A percentile compares a stretch with the other conserved stretches of the same genome.
phyloP scores from a whole-genome alignment of 1,140 invertebrate genomes.

The Drosophila bipectinata region DNA sequence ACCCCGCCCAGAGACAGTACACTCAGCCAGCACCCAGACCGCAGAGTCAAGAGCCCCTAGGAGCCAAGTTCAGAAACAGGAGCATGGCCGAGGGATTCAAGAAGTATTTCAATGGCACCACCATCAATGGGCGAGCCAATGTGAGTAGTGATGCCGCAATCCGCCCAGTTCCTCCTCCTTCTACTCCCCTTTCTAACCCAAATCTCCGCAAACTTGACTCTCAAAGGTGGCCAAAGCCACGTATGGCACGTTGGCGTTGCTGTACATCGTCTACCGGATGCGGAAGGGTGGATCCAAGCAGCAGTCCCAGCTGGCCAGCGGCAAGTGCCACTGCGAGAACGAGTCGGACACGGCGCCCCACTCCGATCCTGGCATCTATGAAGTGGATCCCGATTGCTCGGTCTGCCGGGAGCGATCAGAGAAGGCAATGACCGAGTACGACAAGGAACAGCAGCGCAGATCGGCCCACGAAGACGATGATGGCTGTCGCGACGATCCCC shows the following conservation, averaged over 20 bases:
- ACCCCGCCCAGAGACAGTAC: constrained; percentile 4
- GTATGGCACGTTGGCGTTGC: constrained; percentile 62
- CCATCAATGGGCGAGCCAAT: constrained; percentile 66
- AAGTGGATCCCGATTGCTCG: constrained; percentile 34
- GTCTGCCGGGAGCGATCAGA: constrained; percentile 49
- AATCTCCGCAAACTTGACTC: neutral
- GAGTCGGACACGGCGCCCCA: neutral
- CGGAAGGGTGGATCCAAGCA: constrained; percentile 37
- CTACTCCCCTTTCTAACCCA: neutral
- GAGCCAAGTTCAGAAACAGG: neutral
- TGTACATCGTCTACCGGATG: constrained; percentile 61
- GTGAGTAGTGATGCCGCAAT: constrained; percentile 26
- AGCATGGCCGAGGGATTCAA: constrained; percentile 69
- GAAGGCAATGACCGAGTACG: constrained; percentile 46
- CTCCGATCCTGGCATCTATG: constrained; percentile 27
- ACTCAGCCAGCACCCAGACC: constrained; percentile 6
- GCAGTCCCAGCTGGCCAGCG: constrained; percentile 15
- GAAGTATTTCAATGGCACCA: constrained; percentile 67
- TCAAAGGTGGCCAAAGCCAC: constrained; percentile 70
- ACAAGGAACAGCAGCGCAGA: constrained; percentile 38
- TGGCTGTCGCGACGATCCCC: constrained; percentile 14
- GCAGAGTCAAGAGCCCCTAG: neutral
- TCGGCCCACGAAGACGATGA: constrained; percentile 22
- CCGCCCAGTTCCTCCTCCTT: neutral
- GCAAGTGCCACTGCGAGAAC: constrained; percentile 34